A percentile compares a stretch with the other conserved stretches of the same genome.
Evolutionary conservation across 2,113 vertebrate genomes (phyloP).

Genomic region (Eulacestoma nigropectus): DNA sequence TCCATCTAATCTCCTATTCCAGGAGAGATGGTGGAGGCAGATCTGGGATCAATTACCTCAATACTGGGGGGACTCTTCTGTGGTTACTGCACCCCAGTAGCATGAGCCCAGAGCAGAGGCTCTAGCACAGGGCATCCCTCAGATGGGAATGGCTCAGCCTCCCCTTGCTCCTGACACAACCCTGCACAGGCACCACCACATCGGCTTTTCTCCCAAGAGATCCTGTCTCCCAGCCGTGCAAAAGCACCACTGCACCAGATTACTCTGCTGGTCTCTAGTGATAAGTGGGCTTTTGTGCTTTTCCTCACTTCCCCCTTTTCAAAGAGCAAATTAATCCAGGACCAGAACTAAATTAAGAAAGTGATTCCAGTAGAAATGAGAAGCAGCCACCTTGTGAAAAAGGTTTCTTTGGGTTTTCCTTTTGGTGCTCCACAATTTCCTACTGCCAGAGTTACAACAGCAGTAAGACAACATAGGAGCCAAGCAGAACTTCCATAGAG

Average conservation of each 20-base stretch:
- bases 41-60: background rate
- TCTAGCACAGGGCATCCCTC: background rate
- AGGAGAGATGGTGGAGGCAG: background rate
- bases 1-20: background rate
- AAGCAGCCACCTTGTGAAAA: background rate
- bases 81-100: background rate
- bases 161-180: accelerated
- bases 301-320: background rate
- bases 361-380: background rate
- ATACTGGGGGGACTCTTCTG: background rate
- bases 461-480: background rate
- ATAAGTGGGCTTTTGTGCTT: background rate
- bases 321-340: background rate
- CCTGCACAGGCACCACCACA: background rate
- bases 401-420: background rate
- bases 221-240: accelerated
- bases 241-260: background rate
- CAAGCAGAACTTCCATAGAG: background rate
- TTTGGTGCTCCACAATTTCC: background rate
- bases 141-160: background rate
- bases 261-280: background rate
- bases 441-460: background rate
- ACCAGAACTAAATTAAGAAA: background rate
- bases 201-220: background rate
- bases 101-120: accelerated